Base-by-base conservation (phyloP, 2,113 vertebrate genomes). In the Phylloscopus trochiloides region DNA sequence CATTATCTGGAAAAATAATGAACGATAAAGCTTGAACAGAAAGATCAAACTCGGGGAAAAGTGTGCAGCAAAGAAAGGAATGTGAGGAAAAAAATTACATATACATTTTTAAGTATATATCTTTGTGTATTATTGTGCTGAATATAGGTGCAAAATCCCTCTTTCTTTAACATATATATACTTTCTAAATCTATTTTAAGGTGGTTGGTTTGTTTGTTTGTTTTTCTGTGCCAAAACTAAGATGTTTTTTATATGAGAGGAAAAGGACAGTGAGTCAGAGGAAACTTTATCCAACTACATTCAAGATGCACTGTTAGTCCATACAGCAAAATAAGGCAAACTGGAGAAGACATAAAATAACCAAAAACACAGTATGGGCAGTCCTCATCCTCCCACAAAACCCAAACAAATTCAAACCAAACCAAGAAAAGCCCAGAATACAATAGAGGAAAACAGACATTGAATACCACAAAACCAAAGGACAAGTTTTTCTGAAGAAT, bases 391-490 rank as follows among this genome's bases (percentile, higher is more conserved):
- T 31, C n/a, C 4, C 7, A 38, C 12, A 52, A 73, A 80, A 18
- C 7, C 3, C 10, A 75, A 82, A 31, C 14, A 45, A 52, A 47
- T 9, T 31, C n/a, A 76, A 38, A n/a, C 1, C 2, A 28, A 31
- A 1, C 38, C 11, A 17, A 28, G 3, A 2, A 58, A 34, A 14
- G 3, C 12, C 14, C 15, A 36, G 3, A 47, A 28, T 31, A 16
- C 3, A 52, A 19, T 2, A 16, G 2, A 34, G 63, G 26, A 1
- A 51, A 82, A n/a, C 5, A n/a, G 12, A 10, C 9, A 32, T 22
- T 19, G 25, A 43, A 63, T 16, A 15, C 8, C 50, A 20, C 17
- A 38, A 34, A 8, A 2, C 3, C 5, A 8, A 51, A 40, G 10
- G 31, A 58, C 3, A 48, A 71, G 7, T 73, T 80, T 10, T 72